Percentiles rank a stretch among this genome's conserved stretches.
Conservation (phyloP, 2,113 vertebrate species). For the Indicator indicator region DNA sequence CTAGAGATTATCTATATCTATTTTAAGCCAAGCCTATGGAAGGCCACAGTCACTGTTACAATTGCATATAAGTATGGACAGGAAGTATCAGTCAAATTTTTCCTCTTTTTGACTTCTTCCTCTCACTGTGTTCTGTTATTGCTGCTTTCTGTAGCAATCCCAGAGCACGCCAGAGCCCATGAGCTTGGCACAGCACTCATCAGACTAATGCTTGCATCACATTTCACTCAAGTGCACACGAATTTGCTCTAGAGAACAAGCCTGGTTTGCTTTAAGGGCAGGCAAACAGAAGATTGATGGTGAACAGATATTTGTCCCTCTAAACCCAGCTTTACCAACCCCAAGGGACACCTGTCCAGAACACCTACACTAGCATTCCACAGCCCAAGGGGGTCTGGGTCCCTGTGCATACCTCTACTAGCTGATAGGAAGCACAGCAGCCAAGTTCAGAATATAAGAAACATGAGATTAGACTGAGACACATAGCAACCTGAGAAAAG, state of each 20-base stretch:
- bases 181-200: background rate
- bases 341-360: background rate
- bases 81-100: background rate
- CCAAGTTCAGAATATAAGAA: background rate
- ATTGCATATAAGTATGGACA: background rate
- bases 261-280: background rate
- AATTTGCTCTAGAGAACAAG: background rate
- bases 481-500: background rate
- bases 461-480: background rate
- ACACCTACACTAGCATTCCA: background rate
- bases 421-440: background rate
- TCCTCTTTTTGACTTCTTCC: background rate
- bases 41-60: background rate
- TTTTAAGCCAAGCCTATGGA: conserved; percentile 6
- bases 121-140: fast-evolving
- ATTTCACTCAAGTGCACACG: background rate
- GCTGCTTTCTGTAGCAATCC: background rate
- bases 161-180: fast-evolving
- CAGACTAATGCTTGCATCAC: background rate
- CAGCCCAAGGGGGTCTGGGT: background rate
- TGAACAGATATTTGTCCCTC: background rate
- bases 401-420: background rate
- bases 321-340: background rate
- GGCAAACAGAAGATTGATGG: background rate
- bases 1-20: conserved; percentile 1